Evolutionary conservation across 2,888 invertebrate genomes (phyloP).

Genomic region (Tortrix viridana): DNA sequence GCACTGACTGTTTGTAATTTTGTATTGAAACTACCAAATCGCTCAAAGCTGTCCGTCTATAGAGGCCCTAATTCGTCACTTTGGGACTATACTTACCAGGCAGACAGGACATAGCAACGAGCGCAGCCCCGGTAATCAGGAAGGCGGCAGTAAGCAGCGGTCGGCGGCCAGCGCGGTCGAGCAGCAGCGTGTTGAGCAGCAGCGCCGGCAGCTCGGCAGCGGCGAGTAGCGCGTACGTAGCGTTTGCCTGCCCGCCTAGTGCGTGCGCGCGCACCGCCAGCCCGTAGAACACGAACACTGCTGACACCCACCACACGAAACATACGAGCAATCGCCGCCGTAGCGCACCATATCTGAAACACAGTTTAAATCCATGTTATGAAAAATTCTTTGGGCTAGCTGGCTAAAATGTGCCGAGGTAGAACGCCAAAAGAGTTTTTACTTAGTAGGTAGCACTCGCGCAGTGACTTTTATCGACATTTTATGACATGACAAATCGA

Average conservation of each 20-base stretch:
- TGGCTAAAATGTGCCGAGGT: too few relatives aligned
- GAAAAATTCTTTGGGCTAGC: too few relatives aligned
- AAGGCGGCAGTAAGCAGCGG: conserved; percentile 71
- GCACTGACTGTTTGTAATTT: too few relatives aligned
- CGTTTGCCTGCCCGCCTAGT: conserved; percentile 67
- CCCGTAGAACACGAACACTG: conserved; percentile 79
- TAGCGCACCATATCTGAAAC: conserved; percentile 63
- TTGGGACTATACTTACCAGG: conserved; percentile 42
- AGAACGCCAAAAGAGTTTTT: too few relatives aligned
- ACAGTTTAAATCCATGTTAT: too few relatives aligned
- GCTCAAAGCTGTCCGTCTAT: too few relatives aligned
- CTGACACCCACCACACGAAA: conserved; percentile 75
- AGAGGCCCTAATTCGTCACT: too few relatives aligned
- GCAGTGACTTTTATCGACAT: too few relatives aligned
- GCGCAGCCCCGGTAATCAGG: conserved; percentile 64
- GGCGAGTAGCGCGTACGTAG: conserved; percentile 71
- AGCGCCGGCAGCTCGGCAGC: conserved; percentile 74
- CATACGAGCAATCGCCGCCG: conserved; percentile 70
- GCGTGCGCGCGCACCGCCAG: conserved; percentile 72
- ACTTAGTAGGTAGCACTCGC: too few relatives aligned
- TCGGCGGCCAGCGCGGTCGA: conserved; percentile 71
- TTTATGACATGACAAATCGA: too few relatives aligned
- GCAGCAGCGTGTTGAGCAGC: conserved; percentile 67
- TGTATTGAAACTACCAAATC: too few relatives aligned
- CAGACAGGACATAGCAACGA: conserved; percentile 62